phyloP scores from a whole-genome alignment of 2,113 vertebrate species.

The Gambusia affinis region DNA sequence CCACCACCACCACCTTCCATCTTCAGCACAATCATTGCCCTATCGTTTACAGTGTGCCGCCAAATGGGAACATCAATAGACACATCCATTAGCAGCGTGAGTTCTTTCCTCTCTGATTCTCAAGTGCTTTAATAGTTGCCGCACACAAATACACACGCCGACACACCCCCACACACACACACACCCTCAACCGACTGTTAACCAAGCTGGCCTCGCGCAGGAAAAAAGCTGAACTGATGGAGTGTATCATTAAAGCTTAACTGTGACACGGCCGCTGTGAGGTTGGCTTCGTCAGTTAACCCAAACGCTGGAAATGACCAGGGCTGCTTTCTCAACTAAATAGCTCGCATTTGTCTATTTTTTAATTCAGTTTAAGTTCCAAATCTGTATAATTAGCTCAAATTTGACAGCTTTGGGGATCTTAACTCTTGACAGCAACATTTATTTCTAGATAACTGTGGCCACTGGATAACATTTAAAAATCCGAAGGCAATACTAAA shows the following conservation, averaged over 20 bases:
- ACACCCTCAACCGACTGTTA: slow-evolving; percentile 41
- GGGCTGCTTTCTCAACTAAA: slow-evolving; percentile 1
- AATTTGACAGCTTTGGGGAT: neutral
- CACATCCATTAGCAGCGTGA: slow-evolving; percentile 67
- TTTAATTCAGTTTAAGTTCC: neutral
- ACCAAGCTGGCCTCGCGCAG: slow-evolving; percentile 45
- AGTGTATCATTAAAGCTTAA: slow-evolving; percentile 65
- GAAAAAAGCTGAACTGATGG: slow-evolving; percentile 53
- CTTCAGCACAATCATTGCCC: slow-evolving; percentile 66
- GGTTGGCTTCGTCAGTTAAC: slow-evolving; percentile 43
- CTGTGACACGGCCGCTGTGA: slow-evolving; percentile 36
- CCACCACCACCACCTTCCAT: slow-evolving; percentile 49
- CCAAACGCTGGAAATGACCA: slow-evolving; percentile 20
- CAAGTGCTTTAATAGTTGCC: slow-evolving; percentile 67
- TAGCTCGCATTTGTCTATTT: neutral
- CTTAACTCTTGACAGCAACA: neutral
- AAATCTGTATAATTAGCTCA: neutral
- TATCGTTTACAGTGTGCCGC: slow-evolving; percentile 71
- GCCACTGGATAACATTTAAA: neutral
- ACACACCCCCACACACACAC: neutral
- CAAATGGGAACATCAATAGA: slow-evolving; percentile 76
- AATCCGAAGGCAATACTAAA: neutral
- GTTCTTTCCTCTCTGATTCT: slow-evolving; percentile 63
- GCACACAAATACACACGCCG: slow-evolving; percentile 3
- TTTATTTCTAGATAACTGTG: neutral